Evolutionary conservation across 2,888 invertebrate species (phyloP).

Genomic region (Noctua janthina): DNA sequence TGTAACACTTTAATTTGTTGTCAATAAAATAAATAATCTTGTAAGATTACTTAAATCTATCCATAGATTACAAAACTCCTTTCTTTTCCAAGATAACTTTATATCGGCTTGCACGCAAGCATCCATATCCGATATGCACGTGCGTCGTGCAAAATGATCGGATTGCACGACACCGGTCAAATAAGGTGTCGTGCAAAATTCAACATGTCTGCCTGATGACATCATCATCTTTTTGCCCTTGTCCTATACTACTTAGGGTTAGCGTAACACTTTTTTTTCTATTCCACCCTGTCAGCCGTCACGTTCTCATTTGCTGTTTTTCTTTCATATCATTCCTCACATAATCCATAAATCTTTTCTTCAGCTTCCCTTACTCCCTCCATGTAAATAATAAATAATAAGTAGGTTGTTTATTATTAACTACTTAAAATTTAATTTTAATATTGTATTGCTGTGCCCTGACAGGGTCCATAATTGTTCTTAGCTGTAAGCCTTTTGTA

Average conservation of each 20-base stretch:
- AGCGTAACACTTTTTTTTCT: not conserved
- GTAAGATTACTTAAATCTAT: slow-evolving; percentile 7
- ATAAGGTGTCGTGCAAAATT: not conserved
- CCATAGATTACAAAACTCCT: slow-evolving; percentile 17
- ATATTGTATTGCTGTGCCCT: too few species aligned
- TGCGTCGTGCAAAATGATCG: not conserved
- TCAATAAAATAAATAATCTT: slow-evolving; percentile 25
- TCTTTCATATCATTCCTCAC: not conserved
- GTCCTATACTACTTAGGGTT: not conserved
- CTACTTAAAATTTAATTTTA: too few species aligned
- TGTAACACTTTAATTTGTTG: not conserved
- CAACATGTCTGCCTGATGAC: not conserved
- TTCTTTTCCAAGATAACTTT: slow-evolving; percentile 36
- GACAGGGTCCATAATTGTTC: too few species aligned
- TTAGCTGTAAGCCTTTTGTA: too few species aligned
- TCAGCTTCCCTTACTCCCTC: not conserved
- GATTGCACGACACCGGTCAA: not conserved
- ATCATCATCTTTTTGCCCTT: too few species aligned
- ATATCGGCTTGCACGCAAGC: slow-evolving; percentile 14
- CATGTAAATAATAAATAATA: not conserved
- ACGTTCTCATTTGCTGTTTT: not conserved
- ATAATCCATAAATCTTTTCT: not conserved
- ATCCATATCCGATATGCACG: not conserved
- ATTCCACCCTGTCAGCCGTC: not conserved
- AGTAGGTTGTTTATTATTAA: too few species aligned